Percentiles rank a stretch among this genome's conserved stretches.
These are phyloP conservation scores for Ferdinandea cuprea DNA, from an alignment of 2,888 invertebrate genomes.

Conservation along the genomic window DNA sequence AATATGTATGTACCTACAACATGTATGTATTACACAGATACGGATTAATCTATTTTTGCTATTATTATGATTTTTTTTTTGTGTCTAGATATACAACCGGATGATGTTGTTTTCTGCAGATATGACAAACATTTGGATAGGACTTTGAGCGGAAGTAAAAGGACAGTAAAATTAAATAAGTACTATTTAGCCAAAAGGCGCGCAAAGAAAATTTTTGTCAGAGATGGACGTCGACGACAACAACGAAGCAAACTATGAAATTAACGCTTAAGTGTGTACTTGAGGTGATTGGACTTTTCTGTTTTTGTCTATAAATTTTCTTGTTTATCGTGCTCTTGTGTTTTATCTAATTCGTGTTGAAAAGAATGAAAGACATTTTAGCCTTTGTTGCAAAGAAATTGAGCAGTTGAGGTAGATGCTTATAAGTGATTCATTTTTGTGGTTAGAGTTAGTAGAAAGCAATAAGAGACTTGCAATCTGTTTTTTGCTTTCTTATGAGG, in stretches of 20 bases:
- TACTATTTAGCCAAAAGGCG: background rate
- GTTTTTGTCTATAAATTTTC: slow-evolving; percentile 7
- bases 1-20: background rate
- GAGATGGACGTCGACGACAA: slow-evolving; percentile 5
- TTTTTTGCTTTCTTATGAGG: too few relatives aligned
- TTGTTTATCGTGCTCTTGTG: slow-evolving; percentile 41
- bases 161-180: slow-evolving; percentile 32
- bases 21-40: background rate
- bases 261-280: slow-evolving; percentile 46
- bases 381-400: background rate
- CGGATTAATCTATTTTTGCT: slow-evolving; percentile 21
- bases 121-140: slow-evolving; percentile 39
- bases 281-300: slow-evolving; percentile 55
- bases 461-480: background rate
- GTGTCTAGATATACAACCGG: background rate
- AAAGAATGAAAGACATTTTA: slow-evolving; percentile 10
- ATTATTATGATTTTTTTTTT: background rate
- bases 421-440: background rate
- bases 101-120: slow-evolving; percentile 4
- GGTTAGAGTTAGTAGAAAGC: background rate
- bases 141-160: slow-evolving; percentile 40
- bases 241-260: slow-evolving; percentile 39
- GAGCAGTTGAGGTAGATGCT: background rate
- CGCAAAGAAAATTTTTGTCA: slow-evolving; percentile 34
- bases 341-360: slow-evolving; percentile 28